Evolutionary conservation across 2,888 invertebrate species (phyloP).

Genomic region (Drosophila atripex): DNA sequence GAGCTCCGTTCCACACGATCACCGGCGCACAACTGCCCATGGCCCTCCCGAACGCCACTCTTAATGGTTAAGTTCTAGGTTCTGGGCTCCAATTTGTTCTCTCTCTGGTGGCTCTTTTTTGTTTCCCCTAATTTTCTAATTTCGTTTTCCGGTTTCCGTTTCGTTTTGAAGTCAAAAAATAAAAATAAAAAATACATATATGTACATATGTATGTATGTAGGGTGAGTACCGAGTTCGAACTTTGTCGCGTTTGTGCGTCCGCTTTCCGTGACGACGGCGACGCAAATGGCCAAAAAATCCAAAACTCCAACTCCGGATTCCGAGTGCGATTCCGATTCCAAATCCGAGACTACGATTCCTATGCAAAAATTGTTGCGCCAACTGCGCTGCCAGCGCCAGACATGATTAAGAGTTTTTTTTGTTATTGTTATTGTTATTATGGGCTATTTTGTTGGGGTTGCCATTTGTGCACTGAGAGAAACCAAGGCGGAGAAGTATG

Average conservation of each 20-base stretch:
- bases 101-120: constrained; percentile 25
- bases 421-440: constrained; percentile 32
- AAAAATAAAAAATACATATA: too few relatives aligned
- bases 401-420: constrained; percentile 45
- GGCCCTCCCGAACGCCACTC: background rate
- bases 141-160: constrained; percentile 69
- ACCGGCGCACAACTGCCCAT: constrained; percentile 63
- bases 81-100: background rate
- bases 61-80: constrained; percentile 4
- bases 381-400: constrained; percentile 32
- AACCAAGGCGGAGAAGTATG: background rate
- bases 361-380: constrained; percentile 47
- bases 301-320: constrained; percentile 38
- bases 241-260: constrained; percentile 54
- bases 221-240: background rate
- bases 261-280: constrained; percentile 71
- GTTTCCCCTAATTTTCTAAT: constrained; percentile 54
- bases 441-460: constrained; percentile 35
- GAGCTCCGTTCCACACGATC: constrained; percentile 80
- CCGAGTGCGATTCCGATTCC: constrained; percentile 15
- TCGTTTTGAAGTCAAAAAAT: background rate
- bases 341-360: constrained; percentile 17
- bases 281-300: constrained; percentile 76
- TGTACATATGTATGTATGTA: too few relatives aligned
- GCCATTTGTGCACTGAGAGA: constrained; percentile 12